Evolutionary conservation across 2,113 vertebrate genomes (phyloP), one percentile per base, ranked within the genome.

Genomic region (Hipposideros armiger): DNA sequence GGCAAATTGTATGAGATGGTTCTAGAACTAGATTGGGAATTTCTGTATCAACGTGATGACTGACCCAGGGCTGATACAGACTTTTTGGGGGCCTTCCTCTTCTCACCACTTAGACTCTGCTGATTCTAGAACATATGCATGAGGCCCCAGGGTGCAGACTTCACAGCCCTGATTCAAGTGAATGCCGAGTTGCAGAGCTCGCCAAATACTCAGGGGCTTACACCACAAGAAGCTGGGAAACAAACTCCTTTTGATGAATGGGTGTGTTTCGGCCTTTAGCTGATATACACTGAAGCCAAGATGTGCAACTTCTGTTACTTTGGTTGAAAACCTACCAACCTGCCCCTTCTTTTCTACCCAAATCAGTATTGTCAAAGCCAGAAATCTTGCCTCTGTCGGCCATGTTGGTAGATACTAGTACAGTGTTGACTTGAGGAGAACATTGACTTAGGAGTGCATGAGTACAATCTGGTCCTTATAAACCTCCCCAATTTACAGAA

Each of bases 201-300:
- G 58, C 88, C 77, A 42, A 84, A 90, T 95, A 47, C 40, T 14
- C 76, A 30, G 30, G 73, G 54, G 11, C 42, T 73, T 84, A 90
- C 26, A 78, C 92, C 69, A 52, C 42, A 77, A 32, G 54, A 93
- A 67, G 17, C 76, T 5, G 3, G 67, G 58, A 92, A 96, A 87
- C 50, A 86, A 82, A 70, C 60, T 83, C 70, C 16, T 19, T 54
- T 95, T 94, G 90, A 76, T 77, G 84, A 97, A 92, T 92, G 87
- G 76, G 2, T 80, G 5, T 76, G 19, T 95, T 77, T 84, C 70
- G 85, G 70, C 85, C 76, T 26, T 32, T 10, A 58, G 45, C 19
- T 83, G 62, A 72, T 64, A 58, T 4, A 84, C 30, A 17, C 24
- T 16, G 54, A 70, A 80, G 64, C 78, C 91, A 93, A 64, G 26